These are phyloP conservation scores for Idaea biselata DNA, from an alignment of 2,888 invertebrate genomes.

Conservation along the genomic window DNA sequence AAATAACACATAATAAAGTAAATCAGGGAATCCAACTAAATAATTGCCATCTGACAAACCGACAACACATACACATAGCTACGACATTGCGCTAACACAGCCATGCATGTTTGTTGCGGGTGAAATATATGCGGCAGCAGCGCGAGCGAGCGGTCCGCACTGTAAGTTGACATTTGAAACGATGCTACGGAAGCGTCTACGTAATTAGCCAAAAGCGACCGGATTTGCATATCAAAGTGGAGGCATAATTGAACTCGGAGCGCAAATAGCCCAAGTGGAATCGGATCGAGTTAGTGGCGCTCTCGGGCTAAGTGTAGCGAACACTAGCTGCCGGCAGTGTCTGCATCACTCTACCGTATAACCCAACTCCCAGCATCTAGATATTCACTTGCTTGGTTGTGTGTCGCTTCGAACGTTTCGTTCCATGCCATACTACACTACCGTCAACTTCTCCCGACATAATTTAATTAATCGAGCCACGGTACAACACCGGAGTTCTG, in stretches of 20 bases:
- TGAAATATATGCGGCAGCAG: conserved; percentile 17
- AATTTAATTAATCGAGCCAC: conserved; percentile 74
- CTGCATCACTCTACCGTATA: conserved; percentile 27
- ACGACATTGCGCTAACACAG: conserved; percentile 11
- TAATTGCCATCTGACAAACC: conserved; percentile 1
- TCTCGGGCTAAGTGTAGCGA: conserved; percentile 60
- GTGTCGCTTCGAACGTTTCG: conserved; percentile 37
- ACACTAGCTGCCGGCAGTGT: conserved; percentile 36
- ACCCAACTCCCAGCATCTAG: conserved; percentile 20
- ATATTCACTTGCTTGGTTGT: conserved; percentile 16
- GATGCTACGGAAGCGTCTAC: conserved; percentile 67
- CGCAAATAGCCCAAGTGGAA: conserved; percentile 77
- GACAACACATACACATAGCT: conserved; percentile 20
- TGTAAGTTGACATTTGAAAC: conserved; percentile 60
- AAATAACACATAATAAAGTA: background rate
- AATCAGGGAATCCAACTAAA: conserved; percentile 2
- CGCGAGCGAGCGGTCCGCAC: conserved; percentile 15
- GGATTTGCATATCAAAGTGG: conserved; percentile 79
- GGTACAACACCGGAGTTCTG: conserved; percentile 57
- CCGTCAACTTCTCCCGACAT: conserved; percentile 57
- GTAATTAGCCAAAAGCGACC: conserved; percentile 74
- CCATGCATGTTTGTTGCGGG: conserved; percentile 19
- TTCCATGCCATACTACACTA: conserved; percentile 30
- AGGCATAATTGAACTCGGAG: conserved; percentile 73
- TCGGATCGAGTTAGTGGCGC: conserved; percentile 73